Evolutionary conservation across 2,888 invertebrate species (phyloP), one percentile per base, ranked within the genome.

Genomic region (Steromphala cineraria): DNA sequence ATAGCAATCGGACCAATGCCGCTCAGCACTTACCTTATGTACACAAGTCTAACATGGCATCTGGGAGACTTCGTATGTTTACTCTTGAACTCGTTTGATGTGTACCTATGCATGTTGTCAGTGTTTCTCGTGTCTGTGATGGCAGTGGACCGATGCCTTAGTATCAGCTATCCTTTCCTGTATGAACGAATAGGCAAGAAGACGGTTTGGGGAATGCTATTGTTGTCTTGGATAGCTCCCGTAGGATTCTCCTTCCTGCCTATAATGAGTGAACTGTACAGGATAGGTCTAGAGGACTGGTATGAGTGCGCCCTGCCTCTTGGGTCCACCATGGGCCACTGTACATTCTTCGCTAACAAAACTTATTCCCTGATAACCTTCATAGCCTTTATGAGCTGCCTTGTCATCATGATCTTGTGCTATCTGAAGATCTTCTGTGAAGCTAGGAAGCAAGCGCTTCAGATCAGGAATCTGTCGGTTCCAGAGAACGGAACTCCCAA

Each of bases 1-100:
- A 75, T 75, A 46, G 75, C 75, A 2, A 19, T 75, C 15, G 75
- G 75, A 75, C 75, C 75, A 52, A 75, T 75, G 75, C 75, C 75
- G 5, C 75, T 75, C 8, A 75, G 75, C 52, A 75, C 52, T 21
- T 75, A 46, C n/a, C 17, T 62, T 15, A 62, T 62, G 62, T 62
- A 62, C 28, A 62, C 62, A 21, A 62, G 62, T 28, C 75, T 75
- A 2, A 75, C 75, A 10, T 75, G 75, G 75, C 40, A 75, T 19
- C 15, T 75, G 46, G 75, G 75, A 19, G 52, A 40, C 53, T 46
- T 52, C 46, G 75, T 75, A 24, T 75, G 75, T 75, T 24, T 75
- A 15, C 21, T 75, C 15, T 46, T 75, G 75, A 52, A 40, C 19
- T 75, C 75, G 24, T 52, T 75, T 40, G 75, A 75, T 52, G 52